Conservation (phyloP, 2,113 vertebrate species). For the Oreochromis spilurus region DNA sequence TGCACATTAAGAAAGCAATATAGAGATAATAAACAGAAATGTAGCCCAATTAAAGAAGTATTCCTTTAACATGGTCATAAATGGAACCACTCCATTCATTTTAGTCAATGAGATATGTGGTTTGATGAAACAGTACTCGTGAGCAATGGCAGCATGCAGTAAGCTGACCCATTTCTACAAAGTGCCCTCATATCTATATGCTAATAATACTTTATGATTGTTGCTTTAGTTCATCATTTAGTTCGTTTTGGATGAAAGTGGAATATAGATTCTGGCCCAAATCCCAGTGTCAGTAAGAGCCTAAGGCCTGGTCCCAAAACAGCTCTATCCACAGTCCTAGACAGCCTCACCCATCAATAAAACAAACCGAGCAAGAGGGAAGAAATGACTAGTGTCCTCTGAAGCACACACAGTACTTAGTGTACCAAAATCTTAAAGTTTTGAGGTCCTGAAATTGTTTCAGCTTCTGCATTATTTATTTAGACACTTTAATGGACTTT, state of each 20-base stretch:
- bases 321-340: background rate
- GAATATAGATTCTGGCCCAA: slow-evolving; percentile 22
- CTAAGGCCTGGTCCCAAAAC: background rate
- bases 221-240: background rate
- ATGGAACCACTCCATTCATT: background rate
- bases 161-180: background rate
- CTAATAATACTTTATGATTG: background rate
- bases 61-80: background rate
- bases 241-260: background rate
- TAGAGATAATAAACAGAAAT: background rate
- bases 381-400: background rate
- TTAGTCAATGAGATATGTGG: background rate
- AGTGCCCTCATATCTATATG: background rate
- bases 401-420: background rate
- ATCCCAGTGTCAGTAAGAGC: background rate
- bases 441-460: background rate
- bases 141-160: background rate
- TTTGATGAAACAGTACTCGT: background rate
- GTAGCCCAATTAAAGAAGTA: background rate
- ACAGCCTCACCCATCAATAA: slow-evolving; percentile 32
- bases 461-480: background rate
- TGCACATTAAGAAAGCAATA: background rate
- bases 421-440: background rate
- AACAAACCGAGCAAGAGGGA: background rate
- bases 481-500: background rate